Percentiles rank a stretch among this genome's conserved stretches.
Evolutionary conservation across 2,888 invertebrate species (phyloP).

Genomic region (Drosophila stalkeri): DNA sequence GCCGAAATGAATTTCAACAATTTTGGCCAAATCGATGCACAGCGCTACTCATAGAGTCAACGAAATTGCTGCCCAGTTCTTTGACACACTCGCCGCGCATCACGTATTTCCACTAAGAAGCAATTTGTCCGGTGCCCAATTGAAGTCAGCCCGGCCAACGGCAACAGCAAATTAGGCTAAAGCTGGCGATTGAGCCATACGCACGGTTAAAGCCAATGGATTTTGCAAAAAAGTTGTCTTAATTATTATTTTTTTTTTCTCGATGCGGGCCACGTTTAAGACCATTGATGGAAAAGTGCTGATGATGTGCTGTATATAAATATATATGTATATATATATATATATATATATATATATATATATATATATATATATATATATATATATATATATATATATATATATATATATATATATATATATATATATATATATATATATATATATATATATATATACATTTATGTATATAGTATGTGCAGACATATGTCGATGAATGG

Average conservation of each 20-base stretch:
- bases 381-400: neutral
- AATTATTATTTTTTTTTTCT: slow-evolving; percentile 32
- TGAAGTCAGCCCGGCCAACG: slow-evolving; percentile 9
- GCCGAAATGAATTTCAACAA: slow-evolving; percentile 50
- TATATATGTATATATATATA: neutral
- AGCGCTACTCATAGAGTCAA: neutral
- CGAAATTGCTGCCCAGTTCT: slow-evolving; percentile 5
- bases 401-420: no score
- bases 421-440: no score
- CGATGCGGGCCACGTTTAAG: slow-evolving; percentile 20
- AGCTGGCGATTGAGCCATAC: slow-evolving; percentile 13
- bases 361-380: no score
- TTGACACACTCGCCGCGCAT: slow-evolving; percentile 10
- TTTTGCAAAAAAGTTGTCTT: slow-evolving; percentile 45
- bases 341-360: neutral
- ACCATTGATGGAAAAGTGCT: slow-evolving; percentile 44
- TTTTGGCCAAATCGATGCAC: slow-evolving; percentile 48
- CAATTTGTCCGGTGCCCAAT: slow-evolving; percentile 46
- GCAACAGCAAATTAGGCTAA: neutral
- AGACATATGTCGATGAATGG: slow-evolving; percentile 20
- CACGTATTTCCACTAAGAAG: slow-evolving; percentile 26
- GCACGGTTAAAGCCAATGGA: slow-evolving; percentile 12
- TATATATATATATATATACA: neutral
- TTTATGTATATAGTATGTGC: neutral
- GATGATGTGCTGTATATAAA: slow-evolving; percentile 19